Base-by-base conservation (phyloP, 64 coral and sea anemone genomes). In the Catalaphyllia jardinei region DNA sequence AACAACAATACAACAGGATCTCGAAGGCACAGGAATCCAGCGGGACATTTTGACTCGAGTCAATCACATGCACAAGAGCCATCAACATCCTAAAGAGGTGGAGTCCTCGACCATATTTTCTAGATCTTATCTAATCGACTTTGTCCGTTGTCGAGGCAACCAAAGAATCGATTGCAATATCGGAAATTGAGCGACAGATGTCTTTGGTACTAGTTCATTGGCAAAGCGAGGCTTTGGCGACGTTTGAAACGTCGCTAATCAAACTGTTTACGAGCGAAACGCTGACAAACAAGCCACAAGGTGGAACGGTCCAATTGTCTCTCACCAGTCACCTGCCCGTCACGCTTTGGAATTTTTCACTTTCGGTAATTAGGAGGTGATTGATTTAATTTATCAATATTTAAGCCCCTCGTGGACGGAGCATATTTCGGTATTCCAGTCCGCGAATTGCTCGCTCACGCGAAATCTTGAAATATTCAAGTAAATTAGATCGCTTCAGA, bases 61-160 rank as follows among this genome's bases (percentile, higher is more conserved):
- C 42, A 8, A 46, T 46, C 81, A 49, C 63, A 52, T n/a, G 18
- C 81, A 49, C 63, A 52, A 42, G 18, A 46, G 63, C 60, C 76
- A 39, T 65, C 80, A 83, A 64, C 67, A 67, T 85, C 35, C 65
- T 24, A 7, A 42, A 67, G 42, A 85, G 30, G 20, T 85, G 62
- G 62, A 85, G 62, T 52, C 71, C 63, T 71, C 62, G 31, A 71
- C 16, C 27, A 62, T 63, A 85, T 85, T 71, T 71, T 71, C 20
- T 28, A 69, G 81, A 85, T 85, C 33, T 52, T 85, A 85, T 85
- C 81, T 71, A 71, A 69, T 85, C 42, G 24, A 51, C 39, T 71
- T 71, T 39, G 62, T 50, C 81, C 62, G 81, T 85, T 85, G 60
- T 67, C 81, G 63, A 67, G 81, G 81, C 81, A 85, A 85, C 81